Evolutionary conservation across 2,888 invertebrate species (phyloP).

Genomic region (Coleophora flavipennella): DNA sequence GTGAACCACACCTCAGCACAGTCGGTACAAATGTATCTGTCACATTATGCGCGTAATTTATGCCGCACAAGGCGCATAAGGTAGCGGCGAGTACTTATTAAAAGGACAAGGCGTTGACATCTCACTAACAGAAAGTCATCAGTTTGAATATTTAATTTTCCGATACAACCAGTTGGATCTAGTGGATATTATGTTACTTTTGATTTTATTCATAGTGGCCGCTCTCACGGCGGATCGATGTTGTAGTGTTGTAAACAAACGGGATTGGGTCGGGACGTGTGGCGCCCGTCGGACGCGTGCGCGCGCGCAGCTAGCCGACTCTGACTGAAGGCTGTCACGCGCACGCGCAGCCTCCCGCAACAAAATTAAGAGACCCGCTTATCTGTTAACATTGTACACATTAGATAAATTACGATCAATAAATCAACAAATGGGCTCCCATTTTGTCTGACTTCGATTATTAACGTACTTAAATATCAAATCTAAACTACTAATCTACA

Average conservation of each 20-base stretch:
- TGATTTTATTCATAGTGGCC: slow-evolving; percentile 24
- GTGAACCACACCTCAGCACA: slow-evolving; percentile 47
- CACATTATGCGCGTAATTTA: slow-evolving; percentile 66
- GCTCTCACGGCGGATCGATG: slow-evolving; percentile 31
- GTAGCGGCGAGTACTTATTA: slow-evolving; percentile 47
- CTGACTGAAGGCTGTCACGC: slow-evolving; percentile 63
- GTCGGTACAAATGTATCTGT: slow-evolving; percentile 55
- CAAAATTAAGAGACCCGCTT: slow-evolving; percentile 34
- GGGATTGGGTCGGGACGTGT: slow-evolving; percentile 22
- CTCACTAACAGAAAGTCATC: slow-evolving; percentile 54
- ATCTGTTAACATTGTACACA: slow-evolving; percentile 13
- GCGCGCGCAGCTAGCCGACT: slow-evolving; percentile 57
- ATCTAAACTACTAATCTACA: too few relatives aligned
- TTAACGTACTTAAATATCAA: too few relatives aligned
- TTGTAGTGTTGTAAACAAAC: slow-evolving; percentile 55
- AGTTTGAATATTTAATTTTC: slow-evolving; percentile 40
- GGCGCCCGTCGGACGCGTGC: slow-evolving; percentile 45
- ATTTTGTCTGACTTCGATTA: too few relatives aligned
- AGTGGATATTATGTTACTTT: slow-evolving; percentile 24
- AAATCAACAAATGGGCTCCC: background rate
- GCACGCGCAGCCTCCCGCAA: slow-evolving; percentile 43
- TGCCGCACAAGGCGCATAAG: slow-evolving; percentile 47
- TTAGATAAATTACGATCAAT: slow-evolving; percentile 9
- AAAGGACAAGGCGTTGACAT: slow-evolving; percentile 53
- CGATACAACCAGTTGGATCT: slow-evolving; percentile 30